Evolutionary conservation across 2,113 vertebrate genomes (phyloP), one percentile per base, ranked within the genome.

Genomic region (Stegostoma tigrinum): DNA sequence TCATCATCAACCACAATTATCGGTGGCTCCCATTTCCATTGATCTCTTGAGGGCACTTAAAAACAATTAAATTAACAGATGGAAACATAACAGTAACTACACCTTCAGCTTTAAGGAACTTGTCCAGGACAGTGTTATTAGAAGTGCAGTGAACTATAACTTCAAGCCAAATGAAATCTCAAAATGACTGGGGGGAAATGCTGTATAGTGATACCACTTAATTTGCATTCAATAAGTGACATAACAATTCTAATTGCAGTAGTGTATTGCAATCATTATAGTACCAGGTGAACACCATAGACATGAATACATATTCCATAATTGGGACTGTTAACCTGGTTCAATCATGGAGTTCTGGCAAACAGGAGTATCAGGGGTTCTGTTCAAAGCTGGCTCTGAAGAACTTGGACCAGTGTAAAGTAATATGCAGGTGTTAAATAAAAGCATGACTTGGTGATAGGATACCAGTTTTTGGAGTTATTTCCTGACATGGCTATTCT

Each of bases 1-100:
- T 96, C 97, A 0, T 98, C 97, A 4, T 98, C 97, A 21, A 97
- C 97, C 87, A 98, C 61, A 12, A 97, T 97, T 96, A 95, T 34
- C 5, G 67, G 42, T 42, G 67, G 15, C 7, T 95, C 68, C 45
- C 67, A 45, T 3, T 30, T 27, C 64, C 66, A 34, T 5, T 8
- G 91, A 6, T 72, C 94, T 45, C 80, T 83, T 52, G 68, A 70
- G 45, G 30, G 15, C 7, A 42, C 94, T 95, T 68, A 23, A 67
- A 52, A 95, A 23, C 42, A 72, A 30, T n/a, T 5, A 90, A 7
- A 12, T 61, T 61, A 19, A 12, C 14, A 95, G n/a, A 30, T 72
- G 67, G 94, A 30, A 95, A 45, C 14, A 95, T 12, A 45, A 90
- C 2, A 45, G n/a, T 45, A 45, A 61, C 23, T 61, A 15, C n/a